These are phyloP conservation scores for Pseudopleuronectes americanus DNA, from an alignment of 2,797 vertebrate genomes.

Conservation along the genomic window DNA sequence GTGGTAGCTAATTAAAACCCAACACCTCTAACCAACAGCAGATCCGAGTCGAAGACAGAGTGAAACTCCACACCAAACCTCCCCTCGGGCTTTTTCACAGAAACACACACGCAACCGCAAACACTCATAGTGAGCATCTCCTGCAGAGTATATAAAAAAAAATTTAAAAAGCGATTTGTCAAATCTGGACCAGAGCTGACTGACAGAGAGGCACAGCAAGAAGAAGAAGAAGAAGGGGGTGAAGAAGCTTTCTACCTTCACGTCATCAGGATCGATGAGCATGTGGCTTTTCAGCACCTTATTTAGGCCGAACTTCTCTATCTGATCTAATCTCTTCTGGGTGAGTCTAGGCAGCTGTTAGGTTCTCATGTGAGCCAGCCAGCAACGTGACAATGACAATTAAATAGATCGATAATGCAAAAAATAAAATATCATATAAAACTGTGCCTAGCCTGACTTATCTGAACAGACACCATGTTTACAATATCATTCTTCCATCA, in stretches of 20 bases:
- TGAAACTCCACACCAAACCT: constrained; percentile 43
- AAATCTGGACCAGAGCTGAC: constrained; percentile 19
- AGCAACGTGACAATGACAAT: too few species aligned
- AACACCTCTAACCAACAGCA: constrained; percentile 60
- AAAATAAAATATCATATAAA: too few species aligned
- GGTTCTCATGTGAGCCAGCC: neutral
- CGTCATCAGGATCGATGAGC: constrained; percentile 2
- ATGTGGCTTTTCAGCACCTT: neutral
- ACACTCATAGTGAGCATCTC: constrained; percentile 29
- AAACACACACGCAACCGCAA: constrained; percentile 21
- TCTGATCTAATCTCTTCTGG: neutral
- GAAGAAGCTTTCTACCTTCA: neutral
- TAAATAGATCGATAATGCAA: too few species aligned
- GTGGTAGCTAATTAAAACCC: constrained; percentile 55
- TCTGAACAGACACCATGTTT: neutral
- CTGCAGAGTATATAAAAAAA: neutral
- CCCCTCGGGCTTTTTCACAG: constrained; percentile 41
- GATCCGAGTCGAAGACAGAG: constrained; percentile 26
- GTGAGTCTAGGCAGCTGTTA: neutral
- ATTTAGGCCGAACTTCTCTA: neutral
- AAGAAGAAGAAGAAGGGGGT: neutral
- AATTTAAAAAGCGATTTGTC: neutral
- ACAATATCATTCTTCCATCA: too few species aligned
- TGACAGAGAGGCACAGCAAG: constrained; percentile 6
- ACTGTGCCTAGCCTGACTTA: neutral